Evolutionary conservation across 1,140 invertebrate genomes (phyloP).

Genomic region (Oncopeltus fasciatus): DNA sequence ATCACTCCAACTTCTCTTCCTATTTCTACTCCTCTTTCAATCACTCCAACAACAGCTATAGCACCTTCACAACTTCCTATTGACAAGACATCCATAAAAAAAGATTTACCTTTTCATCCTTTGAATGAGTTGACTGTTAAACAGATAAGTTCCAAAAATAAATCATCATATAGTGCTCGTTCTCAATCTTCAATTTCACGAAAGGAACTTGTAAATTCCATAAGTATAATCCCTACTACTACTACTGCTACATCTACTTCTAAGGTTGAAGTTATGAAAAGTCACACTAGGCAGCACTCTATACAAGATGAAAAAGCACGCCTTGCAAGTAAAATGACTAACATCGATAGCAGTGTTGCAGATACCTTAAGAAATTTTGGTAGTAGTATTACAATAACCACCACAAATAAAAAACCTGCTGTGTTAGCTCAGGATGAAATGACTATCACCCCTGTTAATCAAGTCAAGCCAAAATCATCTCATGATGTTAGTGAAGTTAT

Average conservation of each 20-base stretch:
- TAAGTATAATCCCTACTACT: slow-evolving; percentile 8
- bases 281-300: too few relatives aligned
- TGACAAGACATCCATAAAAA: not conserved
- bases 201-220: slow-evolving; percentile 4
- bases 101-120: not conserved
- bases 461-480: slow-evolving; percentile 1
- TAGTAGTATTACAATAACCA: slow-evolving; percentile 16
- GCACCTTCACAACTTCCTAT: not conserved
- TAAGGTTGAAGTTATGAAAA: not conserved
- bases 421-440: not conserved
- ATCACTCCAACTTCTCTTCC: not conserved
- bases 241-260: too few relatives aligned
- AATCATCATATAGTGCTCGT: not conserved
- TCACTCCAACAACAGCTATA: not conserved
- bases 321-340: not conserved
- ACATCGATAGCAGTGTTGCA: slow-evolving; percentile 10
- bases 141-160: not conserved
- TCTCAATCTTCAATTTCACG: not conserved
- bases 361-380: slow-evolving; percentile 15
- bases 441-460: not conserved
- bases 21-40: not conserved
- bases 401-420: slow-evolving; percentile 2
- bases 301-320: not conserved
- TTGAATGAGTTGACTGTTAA: not conserved
- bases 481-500: slow-evolving; percentile 10